These are phyloP conservation scores for Gnathochromis pfefferi DNA, from an alignment of 2,113 vertebrate species.

Conservation along the genomic window DNA sequence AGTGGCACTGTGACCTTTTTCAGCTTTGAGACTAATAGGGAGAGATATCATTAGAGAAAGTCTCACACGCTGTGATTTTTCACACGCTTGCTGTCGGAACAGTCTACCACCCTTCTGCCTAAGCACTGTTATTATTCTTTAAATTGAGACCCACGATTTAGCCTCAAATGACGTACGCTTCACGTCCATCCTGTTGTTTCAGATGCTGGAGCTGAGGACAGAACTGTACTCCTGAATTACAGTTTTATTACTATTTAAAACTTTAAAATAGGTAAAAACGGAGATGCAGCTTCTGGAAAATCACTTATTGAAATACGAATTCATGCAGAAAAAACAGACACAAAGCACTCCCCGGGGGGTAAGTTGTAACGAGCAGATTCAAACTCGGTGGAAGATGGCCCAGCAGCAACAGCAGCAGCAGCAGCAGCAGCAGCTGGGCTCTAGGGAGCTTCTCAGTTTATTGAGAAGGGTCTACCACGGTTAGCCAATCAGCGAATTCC, in stretches of 20 bases:
- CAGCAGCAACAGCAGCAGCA: not conserved
- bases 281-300: not conserved
- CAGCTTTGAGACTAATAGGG: slow-evolving; percentile 31
- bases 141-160: not conserved
- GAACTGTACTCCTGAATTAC: rapidly evolving
- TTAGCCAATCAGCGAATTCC: not conserved
- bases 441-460: not conserved
- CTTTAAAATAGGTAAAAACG: not conserved
- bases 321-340: not conserved
- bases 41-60: slow-evolving; percentile 33
- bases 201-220: not conserved
- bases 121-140: not conserved
- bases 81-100: slow-evolving; percentile 28
- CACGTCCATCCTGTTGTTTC: not conserved
- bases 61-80: slow-evolving; percentile 22
- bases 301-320: rapidly evolving
- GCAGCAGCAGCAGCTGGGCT: not conserved
- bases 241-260: not conserved
- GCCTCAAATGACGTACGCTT: not conserved
- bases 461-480: not conserved
- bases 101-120: not conserved
- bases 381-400: not conserved
- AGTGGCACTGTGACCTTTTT: slow-evolving; percentile 31
- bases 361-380: not conserved
- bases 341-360: not conserved